Evolutionary conservation across 2,888 invertebrate genomes (phyloP), one percentile per base, ranked within the genome.

Genomic region (Crocallis elinguaria): DNA sequence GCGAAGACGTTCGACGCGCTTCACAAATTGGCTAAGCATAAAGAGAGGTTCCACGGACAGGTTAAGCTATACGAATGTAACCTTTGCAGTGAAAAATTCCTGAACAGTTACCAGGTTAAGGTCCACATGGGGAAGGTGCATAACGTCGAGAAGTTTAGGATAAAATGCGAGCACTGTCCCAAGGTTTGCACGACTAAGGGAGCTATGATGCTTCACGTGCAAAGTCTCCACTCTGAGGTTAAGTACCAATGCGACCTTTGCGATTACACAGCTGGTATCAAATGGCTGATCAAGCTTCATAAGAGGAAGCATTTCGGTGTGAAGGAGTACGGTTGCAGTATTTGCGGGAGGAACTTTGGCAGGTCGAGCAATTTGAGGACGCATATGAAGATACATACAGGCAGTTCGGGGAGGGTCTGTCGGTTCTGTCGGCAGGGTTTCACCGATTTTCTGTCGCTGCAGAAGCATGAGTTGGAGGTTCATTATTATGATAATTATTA

Each of bases 341-440:
- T 93, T n/a, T 94, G 94, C 46, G 86, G 88, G 0, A 88, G 82
- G 33, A 82, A 81, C 62, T 92, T 93, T 36, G 87, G 92, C 0
- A 87, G 93, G 29, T 92, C 93, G 5, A 93, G 93, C 33, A 88
- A 88, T 48, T 48, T 88, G 2, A 60, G 86, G 3, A 73, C 79
- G 0, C 88, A 88, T 62, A 84, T 88, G 79, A 87, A 84, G 45
- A 79, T 86, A 0, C 88, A 88, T 46, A 82, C 82, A 0, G 88
- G 88, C 0, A 63, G 59, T 0, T 62, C 73, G 0, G 88, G 88
- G 0, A 66, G 84, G 2, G 86, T 86, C 0, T 88, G 88, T 32
- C 60, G 88, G 2, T 66, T 73, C 49, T 88, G 88, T 44, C 62
- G 80, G 0, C 59, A 60, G 6, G 88, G 88, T 0, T 88, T 82